These are phyloP conservation scores for Okamejei kenojei DNA, from an alignment of 2,797 vertebrate species.

Conservation along the genomic window DNA sequence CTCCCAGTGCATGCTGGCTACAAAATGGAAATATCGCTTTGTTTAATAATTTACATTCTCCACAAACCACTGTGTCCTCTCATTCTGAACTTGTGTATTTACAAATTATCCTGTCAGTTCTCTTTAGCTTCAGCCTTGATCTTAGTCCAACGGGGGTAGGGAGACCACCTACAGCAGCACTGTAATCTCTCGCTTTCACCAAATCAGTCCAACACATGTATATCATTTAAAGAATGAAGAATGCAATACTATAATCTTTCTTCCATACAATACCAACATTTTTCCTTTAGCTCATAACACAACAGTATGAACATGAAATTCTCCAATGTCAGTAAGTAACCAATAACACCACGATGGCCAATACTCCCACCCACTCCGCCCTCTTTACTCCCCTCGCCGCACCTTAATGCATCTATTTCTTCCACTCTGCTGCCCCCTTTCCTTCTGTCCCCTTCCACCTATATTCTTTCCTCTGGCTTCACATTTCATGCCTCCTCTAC, in stretches of 20 bases:
- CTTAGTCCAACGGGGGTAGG: background rate
- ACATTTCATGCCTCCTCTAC: too few species aligned
- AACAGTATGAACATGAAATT: too few species aligned
- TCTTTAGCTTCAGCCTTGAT: background rate
- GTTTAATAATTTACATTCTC: background rate
- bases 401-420: too few species aligned
- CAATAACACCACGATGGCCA: too few species aligned
- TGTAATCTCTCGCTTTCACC: background rate
- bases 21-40: background rate
- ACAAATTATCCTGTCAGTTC: background rate
- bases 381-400: too few species aligned
- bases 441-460: too few species aligned
- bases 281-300: background rate
- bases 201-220: background rate
- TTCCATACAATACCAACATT: background rate
- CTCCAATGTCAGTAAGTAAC: too few species aligned
- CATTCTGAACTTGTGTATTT: background rate
- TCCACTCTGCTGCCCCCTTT: too few species aligned
- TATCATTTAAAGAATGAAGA: background rate
- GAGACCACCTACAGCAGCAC: background rate
- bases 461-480: too few species aligned
- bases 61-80: background rate
- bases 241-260: background rate
- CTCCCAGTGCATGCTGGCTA: background rate
- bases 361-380: too few species aligned